Evolutionary conservation across 2,113 vertebrate species (phyloP), one percentile per base, ranked within the genome.

Genomic region (Ceratotherium simum): DNA sequence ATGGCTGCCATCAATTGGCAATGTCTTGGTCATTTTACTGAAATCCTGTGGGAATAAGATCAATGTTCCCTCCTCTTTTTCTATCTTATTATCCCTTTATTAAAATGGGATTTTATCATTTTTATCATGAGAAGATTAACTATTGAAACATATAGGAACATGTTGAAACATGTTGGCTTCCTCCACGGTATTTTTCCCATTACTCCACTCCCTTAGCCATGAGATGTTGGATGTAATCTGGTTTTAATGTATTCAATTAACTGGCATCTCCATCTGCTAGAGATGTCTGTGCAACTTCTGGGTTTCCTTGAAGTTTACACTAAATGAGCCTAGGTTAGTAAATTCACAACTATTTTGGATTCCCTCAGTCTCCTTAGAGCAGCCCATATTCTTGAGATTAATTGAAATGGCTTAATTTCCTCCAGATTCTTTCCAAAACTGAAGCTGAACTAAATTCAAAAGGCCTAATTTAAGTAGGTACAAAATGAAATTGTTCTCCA

Each of bases 381-480:
- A 56, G 46, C 33, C 25, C 14, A 36, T 79, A 20, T 65, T 79
- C 27, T 90, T 58, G 23, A 84, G 36, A 72, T 76, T 14, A 42
- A 56, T n/a, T 84, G 31, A 70, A 76, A 56, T 54, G 60, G 51
- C 8, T 64, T 95, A 54, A 27, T 90, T 70, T 58, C 21, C 18
- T 54, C 42, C 51, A 64, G 48, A 51, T n/a, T 89, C 21, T 58
- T 81, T 78, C 39, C 33, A 70, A 56, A 79, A 62, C 48, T 83
- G 65, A 91, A 69, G 29, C 36, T 67, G 16, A 91, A 58, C 46
- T 69, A 67, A 88, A 91, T 62, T 76, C 51, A 96, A 54, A 91
- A 70, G 13, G 18, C 33, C 10, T 33, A n/a, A 48, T 56, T 84
- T 90, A 36, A 39, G 69, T 79, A 84, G 60, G 23, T 58, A 46